Conservation (phyloP, 1,140 invertebrate genomes). For the Eumaeus atala region DNA sequence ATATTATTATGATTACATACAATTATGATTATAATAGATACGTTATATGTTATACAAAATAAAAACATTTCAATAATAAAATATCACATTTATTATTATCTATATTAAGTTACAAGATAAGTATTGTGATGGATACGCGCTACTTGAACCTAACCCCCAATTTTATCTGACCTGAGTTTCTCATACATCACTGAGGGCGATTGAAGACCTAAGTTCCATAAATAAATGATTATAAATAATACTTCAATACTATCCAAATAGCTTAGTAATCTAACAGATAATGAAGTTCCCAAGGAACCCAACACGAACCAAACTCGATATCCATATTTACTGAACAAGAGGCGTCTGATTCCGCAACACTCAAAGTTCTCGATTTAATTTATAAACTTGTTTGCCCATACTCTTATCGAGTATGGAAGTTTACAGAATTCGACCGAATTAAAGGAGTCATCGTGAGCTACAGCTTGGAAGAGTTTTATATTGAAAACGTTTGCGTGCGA, state of each 20-base stretch:
- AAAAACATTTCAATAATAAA: too few species aligned
- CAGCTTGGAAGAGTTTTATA: slow-evolving; percentile 11
- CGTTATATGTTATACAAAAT: too few species aligned
- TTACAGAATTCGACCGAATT: slow-evolving; percentile 41
- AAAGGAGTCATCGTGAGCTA: slow-evolving; percentile 20
- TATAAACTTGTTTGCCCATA: slow-evolving; percentile 54
- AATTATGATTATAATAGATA: too few species aligned
- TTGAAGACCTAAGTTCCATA: too few species aligned
- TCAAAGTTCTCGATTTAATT: slow-evolving; percentile 64
- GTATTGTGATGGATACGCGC: too few species aligned
- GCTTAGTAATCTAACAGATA: slow-evolving; percentile 2
- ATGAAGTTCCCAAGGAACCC: slow-evolving; percentile 24
- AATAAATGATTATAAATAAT: slow-evolving; percentile 2
- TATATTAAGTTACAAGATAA: too few species aligned
- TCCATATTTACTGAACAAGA: slow-evolving; percentile 52
- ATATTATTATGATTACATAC: too few species aligned
- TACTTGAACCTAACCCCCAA: too few species aligned
- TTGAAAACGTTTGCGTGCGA: slow-evolving; percentile 13
- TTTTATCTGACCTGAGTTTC: too few species aligned
- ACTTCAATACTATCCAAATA: background rate
- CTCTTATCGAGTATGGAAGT: slow-evolving; percentile 44
- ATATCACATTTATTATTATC: too few species aligned
- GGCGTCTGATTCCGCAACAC: slow-evolving; percentile 47
- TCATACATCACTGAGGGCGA: too few species aligned
- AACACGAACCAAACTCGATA: slow-evolving; percentile 33